Conservation (phyloP, 1,140 invertebrate species). For the Alviniconcha marisindica region DNA sequence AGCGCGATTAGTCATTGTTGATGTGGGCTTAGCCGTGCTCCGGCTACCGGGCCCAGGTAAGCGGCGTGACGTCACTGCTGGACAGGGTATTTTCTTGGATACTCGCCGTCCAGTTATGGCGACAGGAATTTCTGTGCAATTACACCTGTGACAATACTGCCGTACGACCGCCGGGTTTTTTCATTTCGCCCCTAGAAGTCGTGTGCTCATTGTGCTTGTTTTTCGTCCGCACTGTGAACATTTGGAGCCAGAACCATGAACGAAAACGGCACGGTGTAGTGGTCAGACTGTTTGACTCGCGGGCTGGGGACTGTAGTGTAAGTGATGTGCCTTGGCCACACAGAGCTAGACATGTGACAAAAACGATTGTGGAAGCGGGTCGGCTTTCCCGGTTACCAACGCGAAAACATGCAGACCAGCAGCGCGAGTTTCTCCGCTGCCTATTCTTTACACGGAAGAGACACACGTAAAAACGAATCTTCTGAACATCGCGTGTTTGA, state of each 20-base stretch:
- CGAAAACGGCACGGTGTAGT: not conserved
- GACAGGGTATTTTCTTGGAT: conserved; percentile 14
- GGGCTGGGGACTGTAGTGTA: not conserved
- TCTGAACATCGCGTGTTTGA: too few relatives aligned
- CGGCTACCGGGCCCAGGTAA: not conserved
- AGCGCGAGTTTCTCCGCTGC: too few relatives aligned
- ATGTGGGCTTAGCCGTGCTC: conserved; percentile 15
- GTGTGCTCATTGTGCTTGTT: not conserved
- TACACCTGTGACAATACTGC: conserved; percentile 14
- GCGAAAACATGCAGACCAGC: too few relatives aligned
- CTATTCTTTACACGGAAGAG: too few relatives aligned
- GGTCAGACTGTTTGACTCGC: not conserved
- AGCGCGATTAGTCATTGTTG: conserved; percentile 23
- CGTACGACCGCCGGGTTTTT: not conserved
- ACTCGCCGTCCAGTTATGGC: not conserved
- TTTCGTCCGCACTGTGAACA: not conserved
- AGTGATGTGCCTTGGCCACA: too few relatives aligned
- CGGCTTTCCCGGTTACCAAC: too few relatives aligned
- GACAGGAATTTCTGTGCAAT: conserved; percentile 7
- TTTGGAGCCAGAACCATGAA: not conserved
- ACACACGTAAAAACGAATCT: too few relatives aligned
- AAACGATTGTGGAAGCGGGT: too few relatives aligned
- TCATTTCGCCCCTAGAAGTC: not conserved
- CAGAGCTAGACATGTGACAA: too few relatives aligned
- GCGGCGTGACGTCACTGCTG: not conserved